These are phyloP conservation scores for Osmerus mordax DNA, from an alignment of 2,113 vertebrate species.

Conservation along the genomic window DNA sequence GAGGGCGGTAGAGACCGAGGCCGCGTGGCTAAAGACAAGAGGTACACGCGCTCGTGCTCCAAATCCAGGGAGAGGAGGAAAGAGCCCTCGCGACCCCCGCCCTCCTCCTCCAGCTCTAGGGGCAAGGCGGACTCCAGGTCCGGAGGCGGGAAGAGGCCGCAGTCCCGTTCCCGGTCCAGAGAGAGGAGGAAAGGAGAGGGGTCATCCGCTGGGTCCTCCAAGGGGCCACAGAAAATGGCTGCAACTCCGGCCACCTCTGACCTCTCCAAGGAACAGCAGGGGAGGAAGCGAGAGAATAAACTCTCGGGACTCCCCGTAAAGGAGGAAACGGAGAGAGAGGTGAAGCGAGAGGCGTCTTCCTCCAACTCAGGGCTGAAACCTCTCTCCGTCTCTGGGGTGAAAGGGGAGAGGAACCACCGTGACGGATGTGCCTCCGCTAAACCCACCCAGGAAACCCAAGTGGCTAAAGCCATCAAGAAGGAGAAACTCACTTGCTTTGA, in stretches of 20 bases:
- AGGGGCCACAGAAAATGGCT: neutral
- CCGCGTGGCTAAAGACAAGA: conserved; percentile 58
- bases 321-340: neutral
- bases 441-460: conserved; percentile 7
- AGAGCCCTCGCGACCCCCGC: conserved; percentile 52
- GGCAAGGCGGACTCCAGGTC: conserved; percentile 59
- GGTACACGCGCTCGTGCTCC: conserved; percentile 57
- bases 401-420: conserved; percentile 27
- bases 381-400: conserved; percentile 3
- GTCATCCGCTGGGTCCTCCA: conserved; percentile 34
- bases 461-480: conserved; percentile 50
- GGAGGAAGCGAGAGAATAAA: conserved; percentile 43
- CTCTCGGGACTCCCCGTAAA: neutral
- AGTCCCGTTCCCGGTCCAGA: conserved; percentile 72
- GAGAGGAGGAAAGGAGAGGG: conserved; percentile 68
- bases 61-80: conserved; percentile 73
- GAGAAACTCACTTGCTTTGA: conserved; percentile 41
- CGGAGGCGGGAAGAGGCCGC: conserved; percentile 62
- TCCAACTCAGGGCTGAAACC: neutral
- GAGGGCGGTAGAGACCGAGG: conserved; percentile 50
- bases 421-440: conserved; percentile 12
- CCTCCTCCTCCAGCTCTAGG: conserved; percentile 47
- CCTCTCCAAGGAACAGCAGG: conserved; percentile 20
- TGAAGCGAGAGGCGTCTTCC: conserved; percentile 21
- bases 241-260: neutral